Conservation (phyloP, 1,140 invertebrate species). For the Halesus radiatus region DNA sequence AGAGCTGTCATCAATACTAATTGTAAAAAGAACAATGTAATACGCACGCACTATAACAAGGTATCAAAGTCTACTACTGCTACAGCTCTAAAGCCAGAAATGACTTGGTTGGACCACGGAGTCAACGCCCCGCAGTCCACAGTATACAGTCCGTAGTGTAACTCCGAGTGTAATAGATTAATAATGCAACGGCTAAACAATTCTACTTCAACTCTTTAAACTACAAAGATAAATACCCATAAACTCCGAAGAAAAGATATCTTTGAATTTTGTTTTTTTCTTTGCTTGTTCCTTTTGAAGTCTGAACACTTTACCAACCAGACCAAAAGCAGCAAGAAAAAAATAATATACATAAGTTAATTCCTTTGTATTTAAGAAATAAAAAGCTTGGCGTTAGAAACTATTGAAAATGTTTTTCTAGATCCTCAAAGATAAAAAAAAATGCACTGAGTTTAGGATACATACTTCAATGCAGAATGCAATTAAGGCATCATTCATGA, state of each 20-base stretch:
- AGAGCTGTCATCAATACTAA: too few species aligned
- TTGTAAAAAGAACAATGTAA: too few species aligned
- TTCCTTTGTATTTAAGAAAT: not conserved
- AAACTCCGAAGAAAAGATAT: constrained; percentile 82
- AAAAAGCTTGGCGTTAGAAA: constrained; percentile 26
- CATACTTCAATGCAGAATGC: not conserved
- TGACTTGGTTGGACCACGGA: too few species aligned
- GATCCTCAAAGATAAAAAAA: constrained; percentile 7
- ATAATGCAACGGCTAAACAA: not conserved
- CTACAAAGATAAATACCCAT: constrained; percentile 68
- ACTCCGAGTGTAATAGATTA: too few species aligned
- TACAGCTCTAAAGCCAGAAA: too few species aligned
- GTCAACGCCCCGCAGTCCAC: too few species aligned
- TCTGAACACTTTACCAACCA: constrained; percentile 78
- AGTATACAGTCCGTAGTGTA: too few species aligned
- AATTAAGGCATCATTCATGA: not conserved
- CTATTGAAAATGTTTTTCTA: constrained; percentile 6
- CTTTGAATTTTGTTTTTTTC: constrained; percentile 83
- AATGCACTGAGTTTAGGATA: constrained; percentile 11
- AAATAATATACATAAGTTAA: constrained; percentile 56
- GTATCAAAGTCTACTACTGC: too few species aligned
- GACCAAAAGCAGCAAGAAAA: constrained; percentile 73
- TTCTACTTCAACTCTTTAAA: not conserved
- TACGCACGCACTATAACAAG: too few species aligned
- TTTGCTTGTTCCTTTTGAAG: constrained; percentile 78